Evolutionary conservation across 2,797 vertebrate species (phyloP).

Genomic region (Percopsis omiscomaycus): DNA sequence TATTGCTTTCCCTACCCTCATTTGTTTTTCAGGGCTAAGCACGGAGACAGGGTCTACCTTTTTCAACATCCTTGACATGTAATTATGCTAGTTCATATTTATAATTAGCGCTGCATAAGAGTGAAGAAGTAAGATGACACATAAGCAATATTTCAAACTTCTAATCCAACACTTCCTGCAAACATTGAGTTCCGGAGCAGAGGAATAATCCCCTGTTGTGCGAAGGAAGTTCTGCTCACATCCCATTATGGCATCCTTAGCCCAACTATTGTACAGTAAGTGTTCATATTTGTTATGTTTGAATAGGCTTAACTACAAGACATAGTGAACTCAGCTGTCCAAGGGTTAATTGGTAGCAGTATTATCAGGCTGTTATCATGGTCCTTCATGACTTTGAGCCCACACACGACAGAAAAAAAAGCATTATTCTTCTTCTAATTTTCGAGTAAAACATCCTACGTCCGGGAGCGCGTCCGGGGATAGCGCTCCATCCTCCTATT

Average conservation of each 20-base stretch:
- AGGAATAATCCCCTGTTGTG: neutral
- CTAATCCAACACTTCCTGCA: too few species aligned
- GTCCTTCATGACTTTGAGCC: neutral
- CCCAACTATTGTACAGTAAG: neutral
- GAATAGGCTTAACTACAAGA: neutral
- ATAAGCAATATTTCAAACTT: too few species aligned
- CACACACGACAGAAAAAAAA: neutral
- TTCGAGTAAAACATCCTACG: neutral
- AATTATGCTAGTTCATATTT: too few species aligned
- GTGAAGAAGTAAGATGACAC: too few species aligned
- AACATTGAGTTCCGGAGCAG: too few species aligned
- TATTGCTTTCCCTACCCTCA: too few species aligned
- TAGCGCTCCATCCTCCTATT: too few species aligned
- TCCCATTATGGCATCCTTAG: neutral
- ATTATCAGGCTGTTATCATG: neutral
- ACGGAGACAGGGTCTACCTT: too few species aligned
- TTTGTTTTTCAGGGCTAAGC: too few species aligned
- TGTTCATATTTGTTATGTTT: neutral
- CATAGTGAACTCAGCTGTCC: neutral
- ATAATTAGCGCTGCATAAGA: too few species aligned
- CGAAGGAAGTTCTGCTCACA: neutral
- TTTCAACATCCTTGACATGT: too few species aligned
- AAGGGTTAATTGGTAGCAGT: conserved; percentile 1
- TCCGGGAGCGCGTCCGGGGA: too few species aligned
- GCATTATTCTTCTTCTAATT: neutral